Conservation (phyloP, 1,140 invertebrate species). For the Meloidogyne floridensis region DNA sequence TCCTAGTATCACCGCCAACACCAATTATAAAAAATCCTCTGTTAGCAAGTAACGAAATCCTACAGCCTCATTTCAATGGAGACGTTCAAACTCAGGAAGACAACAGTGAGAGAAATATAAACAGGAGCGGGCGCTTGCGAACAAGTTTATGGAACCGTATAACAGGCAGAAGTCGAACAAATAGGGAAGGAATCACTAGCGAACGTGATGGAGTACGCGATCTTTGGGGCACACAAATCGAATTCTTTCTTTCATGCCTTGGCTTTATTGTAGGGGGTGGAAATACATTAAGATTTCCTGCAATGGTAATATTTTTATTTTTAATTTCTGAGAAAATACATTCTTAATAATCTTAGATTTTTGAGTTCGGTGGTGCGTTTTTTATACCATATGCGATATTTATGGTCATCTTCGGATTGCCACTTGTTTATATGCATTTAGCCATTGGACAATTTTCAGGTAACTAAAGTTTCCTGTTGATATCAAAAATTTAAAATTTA, state of each 20-base stretch:
- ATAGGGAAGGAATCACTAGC: neutral
- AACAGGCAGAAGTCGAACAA: conserved; percentile 3
- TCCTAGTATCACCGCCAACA: conserved; percentile 2
- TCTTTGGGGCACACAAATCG: conserved; percentile 62
- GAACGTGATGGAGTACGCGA: conserved; percentile 47
- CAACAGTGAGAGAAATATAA: neutral
- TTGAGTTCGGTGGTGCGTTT: conserved; percentile 42
- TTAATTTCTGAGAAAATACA: neutral
- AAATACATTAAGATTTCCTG: conserved; percentile 54
- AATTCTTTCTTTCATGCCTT: conserved; percentile 64
- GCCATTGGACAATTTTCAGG: conserved; percentile 63
- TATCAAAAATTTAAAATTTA: conserved; percentile 6
- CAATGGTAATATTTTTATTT: conserved; percentile 48
- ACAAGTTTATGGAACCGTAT: conserved; percentile 28
- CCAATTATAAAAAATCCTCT: neutral
- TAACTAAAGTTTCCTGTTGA: neutral
- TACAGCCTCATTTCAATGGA: neutral
- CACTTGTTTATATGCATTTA: conserved; percentile 58
- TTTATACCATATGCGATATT: conserved; percentile 64
- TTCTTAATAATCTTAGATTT: conserved; percentile 17
- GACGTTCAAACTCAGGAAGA: neutral
- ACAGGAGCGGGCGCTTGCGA: neutral
- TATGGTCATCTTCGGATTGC: conserved; percentile 60
- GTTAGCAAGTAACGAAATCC: neutral
- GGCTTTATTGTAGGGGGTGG: conserved; percentile 66